Evolutionary conservation across 2,888 invertebrate species (phyloP), one percentile per base, ranked within the genome.

Genomic region (Eledona agricola): DNA sequence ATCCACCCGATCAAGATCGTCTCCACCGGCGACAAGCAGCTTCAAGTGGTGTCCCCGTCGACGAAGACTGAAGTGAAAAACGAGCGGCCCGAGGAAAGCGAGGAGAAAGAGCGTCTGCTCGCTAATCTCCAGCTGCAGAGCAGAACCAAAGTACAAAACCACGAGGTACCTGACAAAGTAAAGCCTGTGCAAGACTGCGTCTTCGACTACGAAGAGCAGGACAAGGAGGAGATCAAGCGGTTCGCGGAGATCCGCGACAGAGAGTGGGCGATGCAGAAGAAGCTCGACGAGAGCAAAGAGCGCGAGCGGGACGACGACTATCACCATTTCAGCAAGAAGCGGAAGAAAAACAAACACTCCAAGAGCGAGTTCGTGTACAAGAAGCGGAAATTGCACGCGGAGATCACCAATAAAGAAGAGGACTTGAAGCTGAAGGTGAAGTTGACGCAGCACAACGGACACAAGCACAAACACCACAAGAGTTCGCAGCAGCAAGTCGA

Each of bases 331-430:
- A 80, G 79, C 52, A 81, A 81, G 64, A 82, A 81, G 64, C 73
- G 81, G 16, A 82, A 82, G 64, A 82, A 82, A 72, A 75, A 66
- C 40, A 82, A 82, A 63, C 82, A 82, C 65, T 81, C 81, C 1
- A 80, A 80, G 65, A 79, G 78, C 51, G 77, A 79, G 11, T 70
- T 9, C 26, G 59, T 67, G 16, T 71, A 73, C 17, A 82, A 82
- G 57, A 77, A 81, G 19, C 70, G 80, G 25, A 81, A 81, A 64
- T 60, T 81, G n/a, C 82, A 82, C 60, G 82, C 81, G 0, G 81
- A 81, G 61, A 82, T 82, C 32, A 75, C 77, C 2, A 74, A 72
- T 43, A 79, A 81, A 50, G 78, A 79, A 10, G 72, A 79, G 10
- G 79, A 78, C 50, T 66, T 80, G 2, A 81, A 81, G 59, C 72